Base-by-base conservation (phyloP, 2,797 vertebrate species). In the Lutjanus campechanus region DNA sequence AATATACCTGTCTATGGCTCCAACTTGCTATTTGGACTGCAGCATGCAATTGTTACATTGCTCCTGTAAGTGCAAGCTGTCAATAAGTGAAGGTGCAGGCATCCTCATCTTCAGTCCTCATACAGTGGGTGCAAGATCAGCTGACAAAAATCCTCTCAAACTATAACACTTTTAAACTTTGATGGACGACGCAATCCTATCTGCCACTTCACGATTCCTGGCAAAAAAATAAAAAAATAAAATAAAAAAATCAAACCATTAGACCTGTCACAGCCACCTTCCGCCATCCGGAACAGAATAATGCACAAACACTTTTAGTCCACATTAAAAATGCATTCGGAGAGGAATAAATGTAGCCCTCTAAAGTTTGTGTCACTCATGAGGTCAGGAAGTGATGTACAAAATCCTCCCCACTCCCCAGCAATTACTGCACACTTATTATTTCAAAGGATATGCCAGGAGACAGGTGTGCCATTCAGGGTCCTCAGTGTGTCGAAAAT, bases 391-490 rank as follows among this genome's bases (percentile, higher is more conserved):
- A 94, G 93, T 92, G 93, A 94, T 93, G 94, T 90, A 89, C 91
- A 85, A 94, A 95, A 95, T 91, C 85, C 85, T 92, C 91, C 90
- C 93, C 85, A 84, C 90, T 93, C 91, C 86, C 89, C 82, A 43
- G 95, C 93, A 95, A 96, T 96, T 96, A 96, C 92, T 55, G 88
- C 84, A 86, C 92, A 91, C 93, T 94, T 95, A 95, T 93, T 93
- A 93, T 94, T 95, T 95, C 90, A 93, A 92, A 94, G 93, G 90
- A 94, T 94, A 94, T 93, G 93, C 90, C 92, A 92, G 92, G 90
- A 95, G 94, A 95, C 96, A 95, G 95, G 94, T 95, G 95, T 93
- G 91, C 91, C 93, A 94, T 95, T 95, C 92, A 93, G 89, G 88
- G 88, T 90, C 88, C 88, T 91, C 81, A 58, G 85, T 87, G 88